A percentile compares a stretch with the other conserved stretches of the same genome.
phyloP scores from a whole-genome alignment of 2,888 invertebrate species.

The Ophion ellenae region DNA sequence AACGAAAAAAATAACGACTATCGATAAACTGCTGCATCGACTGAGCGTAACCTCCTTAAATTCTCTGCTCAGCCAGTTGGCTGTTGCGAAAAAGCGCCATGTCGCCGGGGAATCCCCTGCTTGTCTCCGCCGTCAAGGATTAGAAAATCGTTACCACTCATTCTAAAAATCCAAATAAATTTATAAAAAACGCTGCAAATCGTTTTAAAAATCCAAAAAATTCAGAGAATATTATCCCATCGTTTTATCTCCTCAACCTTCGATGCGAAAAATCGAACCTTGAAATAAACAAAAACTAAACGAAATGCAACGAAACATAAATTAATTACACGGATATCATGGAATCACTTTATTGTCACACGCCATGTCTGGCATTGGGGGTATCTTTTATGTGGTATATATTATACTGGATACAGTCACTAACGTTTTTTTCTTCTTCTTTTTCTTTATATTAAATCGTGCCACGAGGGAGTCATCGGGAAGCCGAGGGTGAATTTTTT shows the following conservation, averaged over 20 bases:
- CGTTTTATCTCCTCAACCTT: neutral
- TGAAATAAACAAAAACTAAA: neutral
- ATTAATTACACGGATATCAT: conserved; percentile 74
- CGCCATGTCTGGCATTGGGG: conserved; percentile 82
- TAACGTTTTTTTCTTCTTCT: conserved; percentile 74
- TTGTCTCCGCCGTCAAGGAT: neutral
- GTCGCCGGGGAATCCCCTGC: neutral
- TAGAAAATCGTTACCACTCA: neutral
- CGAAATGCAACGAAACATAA: conserved; percentile 22
- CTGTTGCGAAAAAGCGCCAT: neutral
- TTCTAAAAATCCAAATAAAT: neutral
- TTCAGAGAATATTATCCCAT: neutral
- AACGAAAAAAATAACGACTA: neutral
- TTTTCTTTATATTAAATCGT: conserved; percentile 75
- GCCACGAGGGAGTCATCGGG: conserved; percentile 70
- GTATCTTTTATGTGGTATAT: conserved; percentile 81
- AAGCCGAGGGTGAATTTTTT: conserved; percentile 60
- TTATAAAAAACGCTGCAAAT: neutral
- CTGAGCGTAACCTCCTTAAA: neutral
- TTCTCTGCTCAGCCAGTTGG: neutral
- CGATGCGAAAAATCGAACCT: neutral
- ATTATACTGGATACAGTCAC: conserved; percentile 82
- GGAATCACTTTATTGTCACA: conserved; percentile 84
- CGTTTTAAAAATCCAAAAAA: neutral
- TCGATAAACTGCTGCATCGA: neutral